phyloP scores from a whole-genome alignment of 2,888 invertebrate species.

The Caenorhabditis panamensis region DNA sequence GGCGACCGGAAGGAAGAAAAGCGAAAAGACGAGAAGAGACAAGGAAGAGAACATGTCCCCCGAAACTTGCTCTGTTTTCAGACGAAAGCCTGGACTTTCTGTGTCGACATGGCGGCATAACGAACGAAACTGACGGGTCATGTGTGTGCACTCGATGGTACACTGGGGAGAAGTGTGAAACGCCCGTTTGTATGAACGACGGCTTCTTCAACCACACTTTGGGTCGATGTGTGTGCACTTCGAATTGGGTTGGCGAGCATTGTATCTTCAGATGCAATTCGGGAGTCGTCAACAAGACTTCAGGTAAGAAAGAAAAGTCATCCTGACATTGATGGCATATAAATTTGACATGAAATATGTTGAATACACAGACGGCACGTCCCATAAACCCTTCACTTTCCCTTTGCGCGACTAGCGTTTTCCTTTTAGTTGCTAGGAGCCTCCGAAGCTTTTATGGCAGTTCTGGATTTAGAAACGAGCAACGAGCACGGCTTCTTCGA shows the following conservation, averaged over 20 bases:
- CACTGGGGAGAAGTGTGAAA: conserved; percentile 54
- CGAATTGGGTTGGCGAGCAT: conserved; percentile 60
- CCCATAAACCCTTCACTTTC: no score
- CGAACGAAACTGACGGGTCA: conserved; percentile 62
- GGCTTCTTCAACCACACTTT: conserved; percentile 57
- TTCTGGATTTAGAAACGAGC: not conserved
- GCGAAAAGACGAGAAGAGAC: not conserved
- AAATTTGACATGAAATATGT: no score
- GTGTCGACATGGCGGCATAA: conserved; percentile 60
- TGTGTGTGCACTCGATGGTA: conserved; percentile 61
- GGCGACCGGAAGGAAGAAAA: not conserved
- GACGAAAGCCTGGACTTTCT: conserved; percentile 39
- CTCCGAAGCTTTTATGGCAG: no score
- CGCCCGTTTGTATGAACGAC: conserved; percentile 62
- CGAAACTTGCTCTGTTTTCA: conserved; percentile 7
- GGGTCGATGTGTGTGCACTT: conserved; percentile 61
- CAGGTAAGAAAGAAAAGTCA: conserved; percentile 34
- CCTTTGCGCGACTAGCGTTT: not conserved
- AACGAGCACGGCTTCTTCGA: not conserved
- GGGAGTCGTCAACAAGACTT: conserved; percentile 61
- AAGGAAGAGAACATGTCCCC: no score
- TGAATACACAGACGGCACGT: no score
- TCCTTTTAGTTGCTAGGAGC: not conserved
- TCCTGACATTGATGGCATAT: no score
- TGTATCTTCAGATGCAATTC: conserved; percentile 61